Percentiles rank a stretch among this genome's conserved stretches.
Evolutionary conservation across 2,888 invertebrate species (phyloP).

Genomic region (Polymixis lichenea): DNA sequence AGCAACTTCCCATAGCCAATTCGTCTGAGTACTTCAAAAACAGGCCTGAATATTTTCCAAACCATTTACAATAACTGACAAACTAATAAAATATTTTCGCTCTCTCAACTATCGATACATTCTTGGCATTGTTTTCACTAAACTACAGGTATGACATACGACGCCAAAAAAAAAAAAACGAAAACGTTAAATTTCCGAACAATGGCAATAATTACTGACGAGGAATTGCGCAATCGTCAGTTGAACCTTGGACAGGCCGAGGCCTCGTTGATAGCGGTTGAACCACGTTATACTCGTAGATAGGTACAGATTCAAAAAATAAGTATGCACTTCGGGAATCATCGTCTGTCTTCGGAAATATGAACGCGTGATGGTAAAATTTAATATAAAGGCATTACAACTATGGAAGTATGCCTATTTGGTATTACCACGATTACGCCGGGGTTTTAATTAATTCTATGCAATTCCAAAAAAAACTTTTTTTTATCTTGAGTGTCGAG

Average conservation of each 20-base stretch:
- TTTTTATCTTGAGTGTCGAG: no score
- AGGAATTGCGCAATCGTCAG: constrained; percentile 64
- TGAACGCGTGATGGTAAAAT: neutral
- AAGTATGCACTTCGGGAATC: neutral
- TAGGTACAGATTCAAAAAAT: neutral
- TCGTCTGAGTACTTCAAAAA: constrained; percentile 8
- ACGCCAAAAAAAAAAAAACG: constrained; percentile 60
- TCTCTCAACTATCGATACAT: constrained; percentile 48
- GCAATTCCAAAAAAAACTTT: no score
- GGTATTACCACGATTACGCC: neutral
- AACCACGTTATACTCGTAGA: neutral
- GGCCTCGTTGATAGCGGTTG: constrained; percentile 20
- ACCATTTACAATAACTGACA: constrained; percentile 25
- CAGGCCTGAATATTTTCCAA: neutral
- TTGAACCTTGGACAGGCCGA: constrained; percentile 32
- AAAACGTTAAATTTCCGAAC: constrained; percentile 66
- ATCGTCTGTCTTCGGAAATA: neutral
- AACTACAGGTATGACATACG: constrained; percentile 61
- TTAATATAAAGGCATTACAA: neutral
- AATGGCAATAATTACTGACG: constrained; percentile 61
- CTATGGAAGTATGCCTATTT: neutral
- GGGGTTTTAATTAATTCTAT: no score
- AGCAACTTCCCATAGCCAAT: neutral
- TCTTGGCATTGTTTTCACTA: constrained; percentile 60
- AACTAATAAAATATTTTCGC: constrained; percentile 49